These are phyloP conservation scores for Cistogaster globosa DNA, from an alignment of 2,888 invertebrate genomes.

Conservation along the genomic window DNA sequence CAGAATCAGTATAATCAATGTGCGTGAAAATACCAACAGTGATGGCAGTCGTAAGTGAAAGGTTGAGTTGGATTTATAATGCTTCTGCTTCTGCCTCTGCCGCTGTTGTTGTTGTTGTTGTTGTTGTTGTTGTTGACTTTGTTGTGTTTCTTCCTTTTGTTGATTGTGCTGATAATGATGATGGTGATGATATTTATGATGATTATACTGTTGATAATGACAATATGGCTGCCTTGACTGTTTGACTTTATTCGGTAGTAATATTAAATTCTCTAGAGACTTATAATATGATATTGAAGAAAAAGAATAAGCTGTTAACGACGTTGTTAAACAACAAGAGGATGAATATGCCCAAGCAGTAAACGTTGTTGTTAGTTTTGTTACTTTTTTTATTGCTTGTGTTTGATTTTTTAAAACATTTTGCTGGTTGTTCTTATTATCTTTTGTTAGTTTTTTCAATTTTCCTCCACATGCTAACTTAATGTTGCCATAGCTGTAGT, in stretches of 20 bases:
- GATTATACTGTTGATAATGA: constrained; percentile 45
- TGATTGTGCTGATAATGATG: constrained; percentile 5
- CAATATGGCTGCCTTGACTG: constrained; percentile 45
- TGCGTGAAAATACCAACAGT: constrained; percentile 61
- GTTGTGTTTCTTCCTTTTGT: constrained; percentile 5
- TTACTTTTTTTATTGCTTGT: background rate
- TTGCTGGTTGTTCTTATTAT: constrained; percentile 57
- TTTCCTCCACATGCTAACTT: constrained; percentile 46
- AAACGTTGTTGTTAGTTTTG: background rate
- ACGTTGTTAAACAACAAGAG: constrained; percentile 57
- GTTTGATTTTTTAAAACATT: constrained; percentile 34
- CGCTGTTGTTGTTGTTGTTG: background rate
- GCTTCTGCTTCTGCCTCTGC: background rate
- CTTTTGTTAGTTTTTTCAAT: constrained; percentile 54
- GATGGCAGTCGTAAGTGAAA: constrained; percentile 53
- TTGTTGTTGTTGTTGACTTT: constrained; percentile 7
- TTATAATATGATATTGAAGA: background rate
- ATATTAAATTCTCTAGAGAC: constrained; percentile 45
- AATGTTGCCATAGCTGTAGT: constrained; percentile 11
- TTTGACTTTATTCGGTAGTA: constrained; percentile 18
- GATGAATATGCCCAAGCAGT: background rate
- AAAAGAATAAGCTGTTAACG: constrained; percentile 63
- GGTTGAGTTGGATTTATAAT: constrained; percentile 9
- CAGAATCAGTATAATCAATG: constrained; percentile 76
- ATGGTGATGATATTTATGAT: constrained; percentile 29